phyloP scores from a whole-genome alignment of 2,797 vertebrate species.

The Mormyrops attenuatus region DNA sequence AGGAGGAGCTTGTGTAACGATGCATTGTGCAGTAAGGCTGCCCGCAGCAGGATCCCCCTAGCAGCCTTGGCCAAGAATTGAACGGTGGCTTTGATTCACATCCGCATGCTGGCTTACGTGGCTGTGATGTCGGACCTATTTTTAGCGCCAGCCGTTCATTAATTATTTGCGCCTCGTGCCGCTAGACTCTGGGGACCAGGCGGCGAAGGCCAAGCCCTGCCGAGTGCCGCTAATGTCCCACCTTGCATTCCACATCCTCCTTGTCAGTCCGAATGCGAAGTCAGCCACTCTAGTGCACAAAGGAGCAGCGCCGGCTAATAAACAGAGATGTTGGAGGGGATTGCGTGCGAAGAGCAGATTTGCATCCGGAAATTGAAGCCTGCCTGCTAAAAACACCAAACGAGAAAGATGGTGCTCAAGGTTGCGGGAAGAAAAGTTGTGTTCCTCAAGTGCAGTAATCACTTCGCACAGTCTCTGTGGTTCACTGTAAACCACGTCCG shows the following conservation, averaged over 20 bases:
- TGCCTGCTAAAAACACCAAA: not conserved
- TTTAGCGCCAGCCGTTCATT: not conserved
- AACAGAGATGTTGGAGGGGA: not conserved
- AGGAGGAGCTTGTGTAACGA: not conserved
- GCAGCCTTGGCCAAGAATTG: not conserved
- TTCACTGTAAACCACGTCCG: not conserved
- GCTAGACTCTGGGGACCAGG: not conserved
- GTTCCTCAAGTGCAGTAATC: not conserved
- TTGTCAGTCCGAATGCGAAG: not conserved
- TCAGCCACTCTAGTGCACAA: not conserved
- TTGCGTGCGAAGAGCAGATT: not conserved
- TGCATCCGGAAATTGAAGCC: conserved; percentile 12
- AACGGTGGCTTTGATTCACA: not conserved
- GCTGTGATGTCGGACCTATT: not conserved
- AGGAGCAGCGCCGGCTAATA: not conserved
- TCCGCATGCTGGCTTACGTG: not conserved
- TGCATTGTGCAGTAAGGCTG: not conserved
- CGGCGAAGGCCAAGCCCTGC: not conserved
- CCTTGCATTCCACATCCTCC: not conserved
- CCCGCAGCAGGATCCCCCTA: not conserved
- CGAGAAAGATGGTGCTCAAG: not conserved
- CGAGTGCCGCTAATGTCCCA: not conserved
- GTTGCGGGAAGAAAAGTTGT: not conserved
- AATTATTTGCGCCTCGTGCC: not conserved
- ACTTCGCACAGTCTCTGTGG: not conserved